Percentiles rank a stretch among this genome's conserved stretches.
Evolutionary conservation across 2,888 invertebrate species (phyloP).

Genomic region (Acanthosepion lycidas): DNA sequence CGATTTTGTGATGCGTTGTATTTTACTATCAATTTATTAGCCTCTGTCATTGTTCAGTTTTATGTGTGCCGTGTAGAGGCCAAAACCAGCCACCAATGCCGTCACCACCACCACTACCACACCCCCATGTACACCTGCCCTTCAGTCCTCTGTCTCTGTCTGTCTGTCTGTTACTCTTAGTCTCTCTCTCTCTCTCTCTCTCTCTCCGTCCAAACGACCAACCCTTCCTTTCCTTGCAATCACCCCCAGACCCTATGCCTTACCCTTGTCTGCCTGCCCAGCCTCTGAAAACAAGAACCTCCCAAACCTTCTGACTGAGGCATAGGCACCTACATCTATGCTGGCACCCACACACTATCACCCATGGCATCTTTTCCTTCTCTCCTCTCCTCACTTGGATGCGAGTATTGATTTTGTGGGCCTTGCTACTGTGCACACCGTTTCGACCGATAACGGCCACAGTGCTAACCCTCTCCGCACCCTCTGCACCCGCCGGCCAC

Average conservation of each 20-base stretch:
- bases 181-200: not conserved
- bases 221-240: not conserved
- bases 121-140: not conserved
- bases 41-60: constrained; percentile 33
- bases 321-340: constrained; percentile 33
- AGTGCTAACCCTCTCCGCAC: constrained; percentile 10
- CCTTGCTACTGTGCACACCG: constrained; percentile 13
- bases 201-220: not conserved
- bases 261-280: not conserved
- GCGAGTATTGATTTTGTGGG: constrained; percentile 23
- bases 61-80: not conserved
- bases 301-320: constrained; percentile 8
- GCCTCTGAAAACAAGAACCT: constrained; percentile 37
- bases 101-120: not conserved
- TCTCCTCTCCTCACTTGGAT: constrained; percentile 33
- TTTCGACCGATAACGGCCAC: constrained; percentile 33
- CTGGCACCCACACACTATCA: not conserved
- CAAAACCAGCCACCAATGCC: not conserved
- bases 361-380: constrained; percentile 33
- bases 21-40: constrained; percentile 33
- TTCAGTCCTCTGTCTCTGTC: not conserved
- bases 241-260: not conserved
- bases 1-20: constrained; percentile 22
- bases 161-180: not conserved
- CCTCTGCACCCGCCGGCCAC: not conserved